A percentile compares a stretch with the other conserved stretches of the same genome.
These are phyloP conservation scores for Papilio protenor DNA, from an alignment of 2,888 invertebrate genomes.

Conservation along the genomic window DNA sequence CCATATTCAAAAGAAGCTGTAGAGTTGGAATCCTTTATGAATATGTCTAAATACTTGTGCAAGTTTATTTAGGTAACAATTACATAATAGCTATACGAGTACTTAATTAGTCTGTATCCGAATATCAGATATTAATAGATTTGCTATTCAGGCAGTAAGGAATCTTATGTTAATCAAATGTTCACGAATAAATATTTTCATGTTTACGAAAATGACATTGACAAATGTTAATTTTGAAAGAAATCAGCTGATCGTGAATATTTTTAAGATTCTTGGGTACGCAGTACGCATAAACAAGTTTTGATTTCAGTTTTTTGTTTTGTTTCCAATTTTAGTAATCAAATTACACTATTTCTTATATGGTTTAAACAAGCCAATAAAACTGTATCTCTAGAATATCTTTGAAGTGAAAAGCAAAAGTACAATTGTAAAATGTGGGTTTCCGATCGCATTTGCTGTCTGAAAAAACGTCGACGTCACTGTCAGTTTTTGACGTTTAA, in stretches of 20 bases:
- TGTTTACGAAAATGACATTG: not conserved
- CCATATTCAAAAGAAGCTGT: constrained; percentile 49
- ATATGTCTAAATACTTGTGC: not conserved
- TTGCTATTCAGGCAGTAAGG: not conserved
- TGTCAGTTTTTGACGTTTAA: not conserved
- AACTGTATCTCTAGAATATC: not conserved
- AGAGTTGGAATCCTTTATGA: not conserved
- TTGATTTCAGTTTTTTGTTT: not conserved
- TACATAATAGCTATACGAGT: not conserved
- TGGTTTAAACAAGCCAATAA: not conserved
- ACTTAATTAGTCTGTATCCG: not conserved
- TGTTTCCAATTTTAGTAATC: not conserved
- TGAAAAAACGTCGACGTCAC: not conserved
- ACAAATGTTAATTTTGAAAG: constrained; percentile 4
- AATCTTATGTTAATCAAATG: not conserved
- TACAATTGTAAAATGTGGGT: not conserved
- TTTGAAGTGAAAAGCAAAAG: not conserved
- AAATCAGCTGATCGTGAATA: constrained; percentile 14
- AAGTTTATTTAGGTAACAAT: not conserved
- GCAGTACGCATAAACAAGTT: not conserved
- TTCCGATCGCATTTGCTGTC: not conserved
- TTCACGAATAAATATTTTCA: not conserved
- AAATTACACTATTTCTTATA: not conserved
- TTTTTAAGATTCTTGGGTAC: not conserved
- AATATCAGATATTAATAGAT: not conserved